Base-by-base conservation (phyloP, 2,113 vertebrate genomes). In the Thalassoma bifasciatum region DNA sequence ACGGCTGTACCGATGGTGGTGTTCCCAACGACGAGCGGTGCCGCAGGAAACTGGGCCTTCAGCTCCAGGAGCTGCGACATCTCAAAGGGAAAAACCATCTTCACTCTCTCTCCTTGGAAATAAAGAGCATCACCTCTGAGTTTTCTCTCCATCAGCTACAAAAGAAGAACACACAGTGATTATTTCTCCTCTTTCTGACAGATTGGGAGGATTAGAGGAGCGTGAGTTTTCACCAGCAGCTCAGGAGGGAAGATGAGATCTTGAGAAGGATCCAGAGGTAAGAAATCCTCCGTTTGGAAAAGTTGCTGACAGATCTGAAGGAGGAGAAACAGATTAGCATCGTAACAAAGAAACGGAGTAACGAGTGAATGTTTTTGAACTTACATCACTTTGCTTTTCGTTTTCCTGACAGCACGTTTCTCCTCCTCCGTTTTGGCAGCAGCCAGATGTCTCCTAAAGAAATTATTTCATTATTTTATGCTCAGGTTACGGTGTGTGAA, bases 201-300 rank as follows among this genome's bases (percentile, higher is more conserved):
- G 6, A 4, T 30, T 30, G 6, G 30, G 6, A 30, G 30, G 6
- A 30, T 30, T 30, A 30, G 6, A 30, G 30, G 30, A 30, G 30
- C n/a, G 30, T 30, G 30, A 4, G 3, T 4, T 30, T 91, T 88
- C 90, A 96, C 96, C 21, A 94, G 94, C 34, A 97, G 91, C 24
- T 98, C 94, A 38, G 94, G 95, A 44, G 95, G 96, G 72, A 97
- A 96, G 85, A 97, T 94, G 52, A 96, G 93, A n/a, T 97, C 95
- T 79, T 97, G 94, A 2, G 94, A 94, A 4, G 92, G 90, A 66
- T 97, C 95, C 42, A 93, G 16, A 0, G 93, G 93, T 64, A 89
- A 82, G 64, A 96, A 93, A 17, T 94, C 87, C 0, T 92, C 90
- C 72, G 90, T 85, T 59, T 86, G 51, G 36, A 94, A 96, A 56